Base-by-base conservation (phyloP, 2,888 invertebrate species). In the Ochropacha duplaris region DNA sequence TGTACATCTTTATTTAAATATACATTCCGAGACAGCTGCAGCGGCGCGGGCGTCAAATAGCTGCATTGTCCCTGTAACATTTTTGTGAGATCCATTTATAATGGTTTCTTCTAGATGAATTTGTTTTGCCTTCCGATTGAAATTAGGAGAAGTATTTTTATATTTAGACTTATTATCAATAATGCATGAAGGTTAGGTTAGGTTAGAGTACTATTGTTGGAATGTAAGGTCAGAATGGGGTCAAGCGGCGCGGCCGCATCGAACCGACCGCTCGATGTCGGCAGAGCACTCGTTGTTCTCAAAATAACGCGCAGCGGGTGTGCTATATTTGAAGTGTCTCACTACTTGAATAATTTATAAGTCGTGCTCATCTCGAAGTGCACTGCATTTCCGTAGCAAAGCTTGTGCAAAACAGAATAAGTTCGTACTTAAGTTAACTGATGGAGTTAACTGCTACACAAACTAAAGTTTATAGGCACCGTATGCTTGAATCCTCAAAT, bases 321-420 rank as follows among this genome's bases (percentile, higher is more conserved):
- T 80, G 79, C 88, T 88, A 88, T 88, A 89, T 90, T 87, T 90
- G 88, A 89, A 90, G 87, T 88, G 89, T 90, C 90, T 88, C 87
- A 72, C 83, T 83, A 84, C 86, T 87, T 92, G 91, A 92, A 92
- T 92, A 88, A 91, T 90, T 90, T 90, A 92, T 92, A 87, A 90
- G 86, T 84, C 76, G 72, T 81, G 82, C 84, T 87, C 83, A 73
- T 86, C 85, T 86, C 83, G 66, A 76, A 87, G 83, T 83, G 86
- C 86, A 84, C 83, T 87, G 84, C 86, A 87, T 86, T 88, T 87
- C 84, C 83, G 83, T 74, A 78, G 81, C 81, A 79, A 79, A 83
- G 83, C 83, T 79, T 80, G 77, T 76, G 70, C 74, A 73, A 75
- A 74, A 68, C 66, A 68, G 72, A 72, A 78, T 78, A 83, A 79